A percentile compares a stretch with the other conserved stretches of the same genome.
phyloP scores from a whole-genome alignment of 1,140 invertebrate species.

The Tachypleus tridentatus region DNA sequence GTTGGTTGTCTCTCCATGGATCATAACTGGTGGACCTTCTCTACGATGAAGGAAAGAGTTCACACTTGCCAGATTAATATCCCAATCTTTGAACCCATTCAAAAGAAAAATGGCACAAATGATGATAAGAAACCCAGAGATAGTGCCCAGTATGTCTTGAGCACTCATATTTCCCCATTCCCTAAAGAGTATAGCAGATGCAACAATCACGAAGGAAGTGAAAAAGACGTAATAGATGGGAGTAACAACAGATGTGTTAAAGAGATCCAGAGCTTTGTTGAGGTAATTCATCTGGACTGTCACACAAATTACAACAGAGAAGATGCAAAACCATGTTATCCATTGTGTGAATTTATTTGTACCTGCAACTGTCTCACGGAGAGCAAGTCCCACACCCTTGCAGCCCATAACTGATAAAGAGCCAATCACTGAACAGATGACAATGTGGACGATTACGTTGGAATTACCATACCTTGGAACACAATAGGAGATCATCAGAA shows the following conservation, averaged over 20 bases:
- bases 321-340: conserved; percentile 66
- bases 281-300: conserved; percentile 84
- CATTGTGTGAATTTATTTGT: conserved; percentile 37
- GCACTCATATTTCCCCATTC: conserved; percentile 69
- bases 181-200: conserved; percentile 69
- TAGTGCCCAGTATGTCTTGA: conserved; percentile 66
- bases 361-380: conserved; percentile 61
- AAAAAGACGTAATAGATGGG: conserved; percentile 98
- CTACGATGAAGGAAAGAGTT: no score
- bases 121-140: conserved; percentile 78
- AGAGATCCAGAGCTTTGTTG: conserved; percentile 76
- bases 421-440: conserved; percentile 78
- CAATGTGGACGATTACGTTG: conserved; percentile 74
- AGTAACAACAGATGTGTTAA: conserved; percentile 88
- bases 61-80: conserved; percentile 37
- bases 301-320: conserved; percentile 57
- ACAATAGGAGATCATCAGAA: conserved; percentile 53
- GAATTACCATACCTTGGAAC: conserved; percentile 57
- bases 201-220: conserved; percentile 80
- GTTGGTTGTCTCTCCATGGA: no score
- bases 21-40: no score
- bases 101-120: conserved; percentile 80
- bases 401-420: conserved; percentile 90
- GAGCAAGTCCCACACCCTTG: conserved; percentile 78
- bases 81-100: conserved; percentile 75